These are phyloP conservation scores for Phytoseiulus persimilis DNA, from an alignment of 2,888 invertebrate genomes.

Conservation along the genomic window DNA sequence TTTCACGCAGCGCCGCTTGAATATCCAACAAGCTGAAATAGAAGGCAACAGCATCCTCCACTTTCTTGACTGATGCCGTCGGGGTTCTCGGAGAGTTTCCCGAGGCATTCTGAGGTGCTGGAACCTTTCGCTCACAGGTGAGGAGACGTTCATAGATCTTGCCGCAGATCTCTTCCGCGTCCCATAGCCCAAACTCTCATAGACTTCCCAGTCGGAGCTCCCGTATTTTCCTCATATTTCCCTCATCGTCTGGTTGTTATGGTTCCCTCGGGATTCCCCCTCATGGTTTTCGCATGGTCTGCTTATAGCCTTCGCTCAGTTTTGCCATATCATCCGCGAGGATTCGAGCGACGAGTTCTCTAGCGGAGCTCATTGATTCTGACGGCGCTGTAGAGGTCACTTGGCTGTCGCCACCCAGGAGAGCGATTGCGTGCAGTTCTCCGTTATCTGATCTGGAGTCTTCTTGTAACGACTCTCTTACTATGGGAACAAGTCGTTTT, in stretches of 20 bases:
- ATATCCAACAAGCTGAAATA: not conserved
- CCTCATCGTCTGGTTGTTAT: not conserved
- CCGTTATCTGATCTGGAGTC: not conserved
- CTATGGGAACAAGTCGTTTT: not conserved
- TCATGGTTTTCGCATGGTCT: no score
- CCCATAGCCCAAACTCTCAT: not conserved
- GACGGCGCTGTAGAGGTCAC: not conserved
- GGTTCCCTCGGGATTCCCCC: not conserved
- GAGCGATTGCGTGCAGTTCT: not conserved
- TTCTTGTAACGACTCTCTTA: not conserved
- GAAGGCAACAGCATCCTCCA: not conserved
- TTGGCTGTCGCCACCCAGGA: not conserved
- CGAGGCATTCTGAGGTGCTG: not conserved
- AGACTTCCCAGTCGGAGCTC: not conserved
- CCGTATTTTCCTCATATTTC: not conserved
- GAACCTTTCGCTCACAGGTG: not conserved
- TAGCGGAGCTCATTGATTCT: not conserved
- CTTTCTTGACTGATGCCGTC: not conserved
- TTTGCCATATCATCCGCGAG: no score
- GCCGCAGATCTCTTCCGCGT: not conserved
- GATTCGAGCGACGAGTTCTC: no score
- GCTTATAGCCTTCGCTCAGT: no score
- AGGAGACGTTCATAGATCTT: not conserved
- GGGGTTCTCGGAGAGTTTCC: not conserved
- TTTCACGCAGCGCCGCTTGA: not conserved